These are phyloP conservation scores for Trogon melanurus DNA, from an alignment of 2,113 vertebrate genomes.

Conservation along the genomic window DNA sequence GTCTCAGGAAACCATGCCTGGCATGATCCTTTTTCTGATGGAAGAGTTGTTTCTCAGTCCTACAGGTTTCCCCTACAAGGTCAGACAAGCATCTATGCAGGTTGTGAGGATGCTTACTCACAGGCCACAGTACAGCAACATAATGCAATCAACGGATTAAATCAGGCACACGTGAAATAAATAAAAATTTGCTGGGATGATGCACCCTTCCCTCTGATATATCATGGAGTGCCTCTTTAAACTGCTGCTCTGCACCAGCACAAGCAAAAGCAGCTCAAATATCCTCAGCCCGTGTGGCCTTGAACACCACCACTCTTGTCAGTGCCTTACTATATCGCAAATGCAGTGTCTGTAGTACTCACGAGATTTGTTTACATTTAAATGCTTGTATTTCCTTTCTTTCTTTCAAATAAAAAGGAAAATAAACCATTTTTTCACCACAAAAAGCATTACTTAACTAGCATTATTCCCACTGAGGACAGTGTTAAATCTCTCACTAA, in stretches of 20 bases:
- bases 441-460: not conserved
- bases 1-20: not conserved
- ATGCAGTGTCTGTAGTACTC: not conserved
- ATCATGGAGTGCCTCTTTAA: not conserved
- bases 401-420: not conserved
- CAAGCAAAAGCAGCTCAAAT: not conserved
- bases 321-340: not conserved
- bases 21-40: not conserved
- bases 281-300: not conserved
- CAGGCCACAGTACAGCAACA: not conserved
- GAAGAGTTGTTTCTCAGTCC: not conserved
- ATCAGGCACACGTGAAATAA: not conserved
- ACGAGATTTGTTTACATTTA: not conserved
- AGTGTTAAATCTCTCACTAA: not conserved
- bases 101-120: not conserved
- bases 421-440: not conserved
- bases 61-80: not conserved
- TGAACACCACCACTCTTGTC: not conserved
- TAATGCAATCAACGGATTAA: not conserved
- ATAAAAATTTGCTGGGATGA: rapidly evolving
- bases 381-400: not conserved
- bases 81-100: no score
- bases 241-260: not conserved
- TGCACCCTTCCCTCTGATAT: not conserved
- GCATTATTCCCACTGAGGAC: not conserved